Percentiles rank a stretch among this genome's conserved stretches.
Conservation (phyloP, 2,113 vertebrate genomes). For the Heterocephalus glaber region DNA sequence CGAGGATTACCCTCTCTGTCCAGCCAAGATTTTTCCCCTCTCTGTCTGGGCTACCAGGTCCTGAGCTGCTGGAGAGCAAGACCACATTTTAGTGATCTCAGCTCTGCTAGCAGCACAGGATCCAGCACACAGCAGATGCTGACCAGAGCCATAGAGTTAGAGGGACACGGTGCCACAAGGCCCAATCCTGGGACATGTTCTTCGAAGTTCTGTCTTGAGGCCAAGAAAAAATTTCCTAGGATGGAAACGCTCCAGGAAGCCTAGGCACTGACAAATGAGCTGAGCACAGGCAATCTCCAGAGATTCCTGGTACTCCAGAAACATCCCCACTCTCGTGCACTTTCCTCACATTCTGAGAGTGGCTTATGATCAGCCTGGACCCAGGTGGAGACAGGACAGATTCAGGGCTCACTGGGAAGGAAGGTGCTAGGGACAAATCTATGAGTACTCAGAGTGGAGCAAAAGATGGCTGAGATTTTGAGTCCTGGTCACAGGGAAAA, state of each 20-base stretch:
- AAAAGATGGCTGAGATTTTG: background rate
- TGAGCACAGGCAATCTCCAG: slow-evolving; percentile 63
- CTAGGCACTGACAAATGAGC: slow-evolving; percentile 76
- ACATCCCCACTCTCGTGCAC: background rate
- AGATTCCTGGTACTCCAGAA: slow-evolving; percentile 54
- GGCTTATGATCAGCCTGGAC: background rate
- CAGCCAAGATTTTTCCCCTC: background rate
- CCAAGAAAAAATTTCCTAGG: slow-evolving; percentile 78
- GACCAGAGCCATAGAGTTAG: slow-evolving; percentile 36
- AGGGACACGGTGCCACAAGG: slow-evolving; percentile 61
- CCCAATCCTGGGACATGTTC: slow-evolving; percentile 72
- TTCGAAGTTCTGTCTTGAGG: slow-evolving; percentile 79
- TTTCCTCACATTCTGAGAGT: background rate
- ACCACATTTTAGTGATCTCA: background rate
- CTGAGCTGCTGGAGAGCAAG: background rate
- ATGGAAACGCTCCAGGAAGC: slow-evolving; percentile 77
- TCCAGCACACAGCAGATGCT: slow-evolving; percentile 30
- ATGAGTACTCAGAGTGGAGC: background rate
- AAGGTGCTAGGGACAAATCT: background rate
- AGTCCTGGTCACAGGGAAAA: background rate
- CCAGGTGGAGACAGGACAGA: background rate
- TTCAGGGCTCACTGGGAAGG: background rate
- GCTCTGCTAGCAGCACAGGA: background rate
- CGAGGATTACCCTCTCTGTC: background rate
- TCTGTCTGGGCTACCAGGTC: background rate